These are phyloP conservation scores for Bothrops jararaca DNA, from an alignment of 2,113 vertebrate species.

Conservation along the genomic window DNA sequence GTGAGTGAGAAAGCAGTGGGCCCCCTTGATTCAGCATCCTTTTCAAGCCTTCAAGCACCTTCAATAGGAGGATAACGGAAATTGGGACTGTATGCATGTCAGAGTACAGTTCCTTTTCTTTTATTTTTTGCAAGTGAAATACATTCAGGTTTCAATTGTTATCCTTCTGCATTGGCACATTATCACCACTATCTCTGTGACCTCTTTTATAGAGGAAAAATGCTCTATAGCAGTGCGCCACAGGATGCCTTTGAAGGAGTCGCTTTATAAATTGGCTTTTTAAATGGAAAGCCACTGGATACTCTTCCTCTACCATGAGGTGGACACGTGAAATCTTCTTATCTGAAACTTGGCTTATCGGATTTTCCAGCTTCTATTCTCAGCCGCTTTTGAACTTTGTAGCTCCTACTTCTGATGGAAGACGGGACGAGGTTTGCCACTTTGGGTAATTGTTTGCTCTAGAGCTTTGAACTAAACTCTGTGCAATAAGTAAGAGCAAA, in stretches of 20 bases:
- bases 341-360: not conserved
- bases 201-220: not conserved
- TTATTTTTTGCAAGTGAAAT: not conserved
- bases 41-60: not conserved
- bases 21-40: not conserved
- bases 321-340: not conserved
- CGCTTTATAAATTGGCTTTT: not conserved
- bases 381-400: not conserved
- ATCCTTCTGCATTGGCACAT: not conserved
- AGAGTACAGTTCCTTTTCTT: not conserved
- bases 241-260: not conserved
- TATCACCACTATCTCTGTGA: not conserved
- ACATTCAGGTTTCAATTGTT: not conserved
- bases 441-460: slow-evolving; percentile 1
- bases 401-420: not conserved
- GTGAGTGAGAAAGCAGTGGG: not conserved
- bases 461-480: not conserved
- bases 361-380: not conserved
- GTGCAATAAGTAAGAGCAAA: not conserved
- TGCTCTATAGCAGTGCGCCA: not conserved
- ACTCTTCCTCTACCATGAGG: not conserved
- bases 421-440: not conserved
- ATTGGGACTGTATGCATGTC: not conserved
- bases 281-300: not conserved
- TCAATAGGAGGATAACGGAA: not conserved